Base-by-base conservation (phyloP, 2,113 vertebrate genomes). In the Brevimyrus niger region DNA sequence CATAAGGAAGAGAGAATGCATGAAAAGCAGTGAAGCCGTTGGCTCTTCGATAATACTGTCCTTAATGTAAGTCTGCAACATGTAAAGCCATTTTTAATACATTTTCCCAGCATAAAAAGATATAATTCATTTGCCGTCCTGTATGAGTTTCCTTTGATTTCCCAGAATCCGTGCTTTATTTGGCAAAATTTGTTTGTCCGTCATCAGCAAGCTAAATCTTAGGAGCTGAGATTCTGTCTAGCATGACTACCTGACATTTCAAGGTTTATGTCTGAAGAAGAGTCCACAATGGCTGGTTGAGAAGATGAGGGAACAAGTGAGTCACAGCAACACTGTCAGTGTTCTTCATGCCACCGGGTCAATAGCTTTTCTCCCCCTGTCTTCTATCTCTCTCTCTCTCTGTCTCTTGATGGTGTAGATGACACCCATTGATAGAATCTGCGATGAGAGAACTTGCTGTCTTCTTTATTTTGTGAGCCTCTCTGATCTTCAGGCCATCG, bases 31-130 rank as follows among this genome's bases (percentile, higher is more conserved):
- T 93, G 93, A 94, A 90, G 88, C 86, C 51, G 47, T 92, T 92
- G 73, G 90, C 91, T 87, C 90, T 91, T 91, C 83, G 82, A 89
- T 90, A 93, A 91, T 92, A 86, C 91, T 53, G 88, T 90, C 19
- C 92, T 91, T 91, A 87, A 92, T 92, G 94, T 94, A 94, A 94
- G 93, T 89, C 89, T 91, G 94, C 93, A 91, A 93, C 93, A 92
- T 47, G 19, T 35, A 50, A 23, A 27, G 73, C 47, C 8, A 19
- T 35, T 83, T 86, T 58, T 9, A 53, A 84, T 84, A 11, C 3
- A 86, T 82, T 53, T 13, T 15, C 31, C 76, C 1, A 53, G 6
- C 23, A 38, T 47, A 35, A 88, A 80, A 42, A 48, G 11, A 17
- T 48, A 7, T 27, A 35, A 58, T 15, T 84, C 21, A 21, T 46